Conservation (phyloP, 92 coral and sea anemone genomes). For the Ricordea florida region DNA sequence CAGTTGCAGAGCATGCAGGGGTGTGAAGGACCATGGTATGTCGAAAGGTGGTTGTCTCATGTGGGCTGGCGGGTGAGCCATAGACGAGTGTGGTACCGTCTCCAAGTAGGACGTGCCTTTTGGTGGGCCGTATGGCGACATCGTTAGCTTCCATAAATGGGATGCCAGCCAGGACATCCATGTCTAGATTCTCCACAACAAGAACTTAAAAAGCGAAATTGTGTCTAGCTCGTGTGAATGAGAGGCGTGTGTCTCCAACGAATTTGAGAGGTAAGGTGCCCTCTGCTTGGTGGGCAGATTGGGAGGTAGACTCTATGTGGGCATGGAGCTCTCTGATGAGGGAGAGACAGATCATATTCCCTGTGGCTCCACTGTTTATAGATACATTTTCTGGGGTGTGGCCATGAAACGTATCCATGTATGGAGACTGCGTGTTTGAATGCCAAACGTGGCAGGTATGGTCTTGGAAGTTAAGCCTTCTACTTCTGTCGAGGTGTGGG, state of each 20-base stretch:
- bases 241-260: neutral
- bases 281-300: neutral
- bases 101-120: slow-evolving; percentile 27
- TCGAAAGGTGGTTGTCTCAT: neutral
- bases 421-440: no score
- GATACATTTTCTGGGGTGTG: neutral
- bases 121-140: slow-evolving; percentile 41
- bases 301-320: neutral
- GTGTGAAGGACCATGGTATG: slow-evolving; percentile 25
- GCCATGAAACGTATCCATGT: neutral
- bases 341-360: neutral
- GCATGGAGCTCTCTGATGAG: neutral
- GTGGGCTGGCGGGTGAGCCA: neutral
- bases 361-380: no score
- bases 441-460: no score
- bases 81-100: slow-evolving; percentile 17
- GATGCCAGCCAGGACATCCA: slow-evolving; percentile 16
- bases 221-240: neutral
- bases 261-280: slow-evolving; percentile 52
- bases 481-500: no score
- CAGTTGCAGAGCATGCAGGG: slow-evolving; percentile 36
- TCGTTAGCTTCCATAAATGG: slow-evolving; percentile 56
- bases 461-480: no score
- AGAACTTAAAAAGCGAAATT: neutral
- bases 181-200: neutral